Conservation (phyloP, 2,113 vertebrate species). For the Beaufortia kweichowensis region DNA sequence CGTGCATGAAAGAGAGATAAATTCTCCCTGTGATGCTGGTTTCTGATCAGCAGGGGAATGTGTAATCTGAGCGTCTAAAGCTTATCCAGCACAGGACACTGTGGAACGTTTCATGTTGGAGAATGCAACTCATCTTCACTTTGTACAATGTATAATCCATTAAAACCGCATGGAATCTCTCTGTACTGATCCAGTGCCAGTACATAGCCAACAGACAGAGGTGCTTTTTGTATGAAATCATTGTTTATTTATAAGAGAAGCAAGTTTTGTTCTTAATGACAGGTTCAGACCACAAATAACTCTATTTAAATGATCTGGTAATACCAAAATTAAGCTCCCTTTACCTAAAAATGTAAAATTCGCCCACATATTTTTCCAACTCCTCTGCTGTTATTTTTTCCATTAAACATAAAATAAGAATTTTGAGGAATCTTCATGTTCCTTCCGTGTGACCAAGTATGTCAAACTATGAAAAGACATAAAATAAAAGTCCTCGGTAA, state of each 20-base stretch:
- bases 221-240: background rate
- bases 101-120: conserved; percentile 81
- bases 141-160: conserved; percentile 84
- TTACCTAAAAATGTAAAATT: background rate
- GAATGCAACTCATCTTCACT: conserved; percentile 80
- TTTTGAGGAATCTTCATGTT: too few relatives aligned
- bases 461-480: too few relatives aligned
- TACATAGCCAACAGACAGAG: background rate
- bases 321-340: too few relatives aligned
- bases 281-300: background rate
- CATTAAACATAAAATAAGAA: background rate
- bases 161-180: conserved; percentile 67
- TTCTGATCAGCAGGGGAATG: conserved; percentile 39
- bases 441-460: too few relatives aligned
- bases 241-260: background rate
- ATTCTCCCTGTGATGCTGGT: conserved; percentile 40
- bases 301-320: background rate
- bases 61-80: conserved; percentile 76
- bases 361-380: background rate
- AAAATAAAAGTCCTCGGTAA: too few relatives aligned
- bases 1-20: conserved; percentile 54
- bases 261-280: background rate
- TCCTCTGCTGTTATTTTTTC: background rate
- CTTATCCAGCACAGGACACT: conserved; percentile 76
- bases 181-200: background rate